Evolutionary conservation across 2,888 invertebrate species (phyloP), one percentile per base, ranked within the genome.

Genomic region (Ceraclea dissimilis): DNA sequence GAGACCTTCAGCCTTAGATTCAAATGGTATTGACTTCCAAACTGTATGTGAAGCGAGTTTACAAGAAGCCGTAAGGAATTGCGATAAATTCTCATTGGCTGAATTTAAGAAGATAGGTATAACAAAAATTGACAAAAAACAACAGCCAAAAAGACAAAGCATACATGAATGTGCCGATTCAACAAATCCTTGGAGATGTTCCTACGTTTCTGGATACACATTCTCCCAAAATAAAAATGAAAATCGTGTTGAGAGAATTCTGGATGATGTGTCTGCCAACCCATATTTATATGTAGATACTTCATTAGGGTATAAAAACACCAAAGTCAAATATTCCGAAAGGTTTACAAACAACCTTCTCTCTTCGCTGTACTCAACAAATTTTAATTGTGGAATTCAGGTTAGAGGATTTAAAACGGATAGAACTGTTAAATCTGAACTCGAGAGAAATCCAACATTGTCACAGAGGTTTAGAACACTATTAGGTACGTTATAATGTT

Each of bases 391-490:
- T 59, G 67, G 68, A 31, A 68, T 82, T 18, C 85, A 86, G 69
- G 76, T 82, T 17, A 79, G 92, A 52, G 82, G 82, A 34, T 93
- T 93, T 69, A 92, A 91, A 73, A 92, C 91, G 0, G 85, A 88
- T 63, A 76, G 90, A 52, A 83, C 81, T 60, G 76, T 86, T 22
- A 79, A 82, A 62, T 82, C 87, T 0, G 90, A 90, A 65, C 67
- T 80, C 51, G 79, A 82, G 63, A 74, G 90, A 63, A 90, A 89
- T 71, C 88, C 90, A 1, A 79, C 84, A 39, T 67, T 89, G 52
- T 70, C 82, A n/a, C 78, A 80, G 61, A 76, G 89, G 69, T 71
- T 89, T 60, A 84, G 83, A 75, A 80, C 81, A 60, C 67, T 70
- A 31, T 67, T 81, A 44, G 75, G 71, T 66, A 63, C 63, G 64